phyloP scores from a whole-genome alignment of 2,888 invertebrate species.

The Parnassius mnemosyne region DNA sequence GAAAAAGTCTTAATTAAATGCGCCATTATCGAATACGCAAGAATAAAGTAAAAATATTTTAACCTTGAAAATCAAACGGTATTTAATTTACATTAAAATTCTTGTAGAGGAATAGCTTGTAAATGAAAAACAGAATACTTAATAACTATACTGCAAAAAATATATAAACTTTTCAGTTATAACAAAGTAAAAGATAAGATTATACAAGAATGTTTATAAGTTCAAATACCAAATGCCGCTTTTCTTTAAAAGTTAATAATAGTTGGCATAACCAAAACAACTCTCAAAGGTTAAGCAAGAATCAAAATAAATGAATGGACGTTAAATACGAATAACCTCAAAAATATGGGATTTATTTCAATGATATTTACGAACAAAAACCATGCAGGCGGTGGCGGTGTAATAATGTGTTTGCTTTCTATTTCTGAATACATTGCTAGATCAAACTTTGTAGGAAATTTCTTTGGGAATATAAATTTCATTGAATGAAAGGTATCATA shows the following conservation, averaged over 20 bases:
- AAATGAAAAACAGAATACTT: no score
- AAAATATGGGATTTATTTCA: constrained; percentile 19
- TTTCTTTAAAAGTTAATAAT: constrained; percentile 5
- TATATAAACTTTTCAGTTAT: no score
- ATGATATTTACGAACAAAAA: constrained; percentile 24
- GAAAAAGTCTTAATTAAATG: no score
- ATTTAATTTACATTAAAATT: no score
- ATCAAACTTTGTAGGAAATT: constrained; percentile 6
- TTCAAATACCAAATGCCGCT: background rate
- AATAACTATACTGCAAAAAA: no score
- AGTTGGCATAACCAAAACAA: constrained; percentile 10
- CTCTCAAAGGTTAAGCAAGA: constrained; percentile 10
- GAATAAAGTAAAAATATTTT: no score
- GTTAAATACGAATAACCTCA: constrained; percentile 19
- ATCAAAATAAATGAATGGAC: constrained; percentile 11
- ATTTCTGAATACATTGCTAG: constrained; percentile 19
- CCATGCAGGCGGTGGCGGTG: constrained; percentile 14
- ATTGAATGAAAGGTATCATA: no score
- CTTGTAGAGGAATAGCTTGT: no score
- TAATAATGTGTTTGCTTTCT: constrained; percentile 8
- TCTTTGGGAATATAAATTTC: background rate
- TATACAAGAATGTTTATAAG: no score
- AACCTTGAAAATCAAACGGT: no score
- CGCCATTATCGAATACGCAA: no score
- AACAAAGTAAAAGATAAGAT: no score